Percentiles rank a stretch among this genome's conserved stretches.
phyloP scores from a whole-genome alignment of 2,888 invertebrate species.

The Melanostoma scalare region DNA sequence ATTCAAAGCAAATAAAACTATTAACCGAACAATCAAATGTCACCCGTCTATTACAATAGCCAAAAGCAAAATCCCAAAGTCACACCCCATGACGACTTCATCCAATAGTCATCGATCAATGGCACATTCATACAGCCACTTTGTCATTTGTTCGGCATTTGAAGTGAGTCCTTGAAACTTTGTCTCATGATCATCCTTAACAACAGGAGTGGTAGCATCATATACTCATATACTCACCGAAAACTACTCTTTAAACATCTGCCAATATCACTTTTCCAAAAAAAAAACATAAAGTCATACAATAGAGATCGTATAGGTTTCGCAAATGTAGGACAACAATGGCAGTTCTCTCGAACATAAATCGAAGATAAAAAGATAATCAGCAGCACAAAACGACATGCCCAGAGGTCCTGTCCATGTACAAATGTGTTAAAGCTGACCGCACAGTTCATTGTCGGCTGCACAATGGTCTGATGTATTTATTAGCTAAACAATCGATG shows the following conservation, averaged over 20 bases:
- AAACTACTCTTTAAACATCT: slow-evolving; percentile 26
- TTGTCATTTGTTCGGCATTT: slow-evolving; percentile 65
- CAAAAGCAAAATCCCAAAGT: slow-evolving; percentile 51
- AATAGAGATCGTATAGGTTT: slow-evolving; percentile 51
- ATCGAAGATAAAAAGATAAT: slow-evolving; percentile 66
- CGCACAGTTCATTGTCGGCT: slow-evolving; percentile 52
- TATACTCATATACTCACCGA: slow-evolving; percentile 18
- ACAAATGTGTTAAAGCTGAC: slow-evolving; percentile 69
- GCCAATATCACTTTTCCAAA: slow-evolving; percentile 41
- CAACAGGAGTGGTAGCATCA: slow-evolving; percentile 57
- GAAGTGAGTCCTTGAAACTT: slow-evolving; percentile 51
- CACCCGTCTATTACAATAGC: slow-evolving; percentile 58
- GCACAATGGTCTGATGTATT: slow-evolving; percentile 63
- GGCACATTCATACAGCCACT: slow-evolving; percentile 29
- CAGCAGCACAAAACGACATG: slow-evolving; percentile 48
- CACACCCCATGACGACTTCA: slow-evolving; percentile 69
- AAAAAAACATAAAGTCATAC: slow-evolving; percentile 8
- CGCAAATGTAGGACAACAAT: slow-evolving; percentile 69
- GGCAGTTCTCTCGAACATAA: slow-evolving; percentile 43
- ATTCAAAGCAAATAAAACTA: neutral
- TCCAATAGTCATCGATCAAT: slow-evolving; percentile 66
- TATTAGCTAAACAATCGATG: slow-evolving; percentile 66
- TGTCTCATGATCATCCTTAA: slow-evolving; percentile 22
- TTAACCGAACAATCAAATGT: slow-evolving; percentile 38
- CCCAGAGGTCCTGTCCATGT: slow-evolving; percentile 41